A percentile compares a stretch with the other conserved stretches of the same genome.
Evolutionary conservation across 2,888 invertebrate genomes (phyloP).

Genomic region (Drosophila borealis): DNA sequence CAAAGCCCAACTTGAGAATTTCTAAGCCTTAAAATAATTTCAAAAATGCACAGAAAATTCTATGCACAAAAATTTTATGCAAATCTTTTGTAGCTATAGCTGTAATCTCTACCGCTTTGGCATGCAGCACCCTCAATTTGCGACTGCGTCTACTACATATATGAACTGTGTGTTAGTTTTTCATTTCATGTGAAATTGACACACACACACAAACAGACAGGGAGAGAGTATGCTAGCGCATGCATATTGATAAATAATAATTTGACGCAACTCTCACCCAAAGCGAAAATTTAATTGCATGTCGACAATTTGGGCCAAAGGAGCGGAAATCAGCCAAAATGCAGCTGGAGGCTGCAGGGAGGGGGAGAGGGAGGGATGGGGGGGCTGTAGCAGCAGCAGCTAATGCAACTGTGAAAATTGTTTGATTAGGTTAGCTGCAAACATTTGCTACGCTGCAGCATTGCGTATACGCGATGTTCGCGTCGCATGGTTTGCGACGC

Average conservation of each 20-base stretch:
- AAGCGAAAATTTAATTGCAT: constrained; percentile 61
- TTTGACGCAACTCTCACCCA: constrained; percentile 45
- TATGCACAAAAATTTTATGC: constrained; percentile 38
- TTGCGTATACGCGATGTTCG: constrained; percentile 31
- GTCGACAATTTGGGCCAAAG: constrained; percentile 1
- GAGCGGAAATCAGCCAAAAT: background rate
- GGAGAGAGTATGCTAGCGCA: background rate
- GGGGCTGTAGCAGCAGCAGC: background rate
- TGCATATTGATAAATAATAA: constrained; percentile 65
- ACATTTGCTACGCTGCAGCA: constrained; percentile 39
- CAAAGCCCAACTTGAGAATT: background rate
- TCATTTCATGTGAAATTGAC: constrained; percentile 58
- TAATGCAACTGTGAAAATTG: constrained; percentile 58
- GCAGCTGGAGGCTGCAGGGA: background rate
- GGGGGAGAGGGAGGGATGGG: background rate
- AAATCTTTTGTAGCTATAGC: constrained; percentile 38
- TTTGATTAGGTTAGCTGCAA: constrained; percentile 62
- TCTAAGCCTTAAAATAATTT: constrained; percentile 6
- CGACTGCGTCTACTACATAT: constrained; percentile 16
- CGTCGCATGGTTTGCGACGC: background rate
- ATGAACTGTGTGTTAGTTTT: constrained; percentile 58
- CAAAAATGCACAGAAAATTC: constrained; percentile 5
- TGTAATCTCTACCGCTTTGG: constrained; percentile 11
- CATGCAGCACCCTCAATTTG: background rate
- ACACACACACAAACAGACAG: constrained; percentile 1